phyloP scores from a whole-genome alignment of 2,113 vertebrate genomes.

The Trachemys scripta region DNA sequence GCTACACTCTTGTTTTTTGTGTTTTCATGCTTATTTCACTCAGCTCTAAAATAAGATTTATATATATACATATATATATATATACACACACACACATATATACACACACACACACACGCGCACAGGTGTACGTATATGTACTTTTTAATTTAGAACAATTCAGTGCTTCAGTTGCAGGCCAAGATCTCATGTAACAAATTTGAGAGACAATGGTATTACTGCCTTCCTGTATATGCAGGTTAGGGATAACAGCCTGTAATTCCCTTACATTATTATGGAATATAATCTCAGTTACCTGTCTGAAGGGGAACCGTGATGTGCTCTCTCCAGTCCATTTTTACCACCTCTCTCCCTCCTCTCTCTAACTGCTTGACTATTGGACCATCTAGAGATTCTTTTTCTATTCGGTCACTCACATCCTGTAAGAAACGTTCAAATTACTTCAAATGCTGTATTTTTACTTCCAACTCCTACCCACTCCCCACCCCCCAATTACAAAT shows the following conservation, averaged over 20 bases:
- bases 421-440: constrained; percentile 64
- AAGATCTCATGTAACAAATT: neutral
- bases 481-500: neutral
- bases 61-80: too few relatives aligned
- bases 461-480: neutral
- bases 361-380: constrained; percentile 93
- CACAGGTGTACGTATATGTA: accelerated
- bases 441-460: neutral
- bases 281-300: constrained; percentile 84
- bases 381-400: constrained; percentile 94
- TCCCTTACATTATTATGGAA: neutral
- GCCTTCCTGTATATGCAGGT: neutral
- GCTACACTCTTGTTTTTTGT: neutral
- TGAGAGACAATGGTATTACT: neutral
- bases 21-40: neutral
- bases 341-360: constrained; percentile 92
- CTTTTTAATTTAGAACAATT: neutral
- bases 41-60: neutral
- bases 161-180: neutral
- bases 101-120: too few relatives aligned
- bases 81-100: too few relatives aligned
- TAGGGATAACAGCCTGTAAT: neutral
- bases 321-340: constrained; percentile 94
- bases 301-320: constrained; percentile 97
- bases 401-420: constrained; percentile 98